Percentiles rank a stretch among this genome's conserved stretches.
These are phyloP conservation scores for Eptesicus fuscus DNA, from an alignment of 2,113 vertebrate species.

Conservation along the genomic window DNA sequence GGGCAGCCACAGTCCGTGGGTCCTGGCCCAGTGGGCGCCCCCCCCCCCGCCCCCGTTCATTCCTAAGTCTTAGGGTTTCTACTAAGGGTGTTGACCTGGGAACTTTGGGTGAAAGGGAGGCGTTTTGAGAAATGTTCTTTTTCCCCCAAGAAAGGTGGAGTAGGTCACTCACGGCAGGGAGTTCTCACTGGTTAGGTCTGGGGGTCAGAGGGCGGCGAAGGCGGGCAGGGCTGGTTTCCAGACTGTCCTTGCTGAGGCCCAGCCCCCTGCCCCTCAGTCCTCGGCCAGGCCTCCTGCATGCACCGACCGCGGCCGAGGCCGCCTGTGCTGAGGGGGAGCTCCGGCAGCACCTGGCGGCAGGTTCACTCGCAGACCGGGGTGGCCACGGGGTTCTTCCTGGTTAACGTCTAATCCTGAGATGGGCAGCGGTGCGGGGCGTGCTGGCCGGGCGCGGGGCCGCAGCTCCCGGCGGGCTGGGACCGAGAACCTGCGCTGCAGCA, in stretches of 20 bases:
- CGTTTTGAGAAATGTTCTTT: not conserved
- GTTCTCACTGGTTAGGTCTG: not conserved
- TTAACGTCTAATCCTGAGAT: not conserved
- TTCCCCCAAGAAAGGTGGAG: not conserved
- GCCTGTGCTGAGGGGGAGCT: not conserved
- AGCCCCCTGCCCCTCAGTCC: not conserved
- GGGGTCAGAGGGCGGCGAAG: accelerated
- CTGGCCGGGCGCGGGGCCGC: no score
- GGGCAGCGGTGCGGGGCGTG: no score
- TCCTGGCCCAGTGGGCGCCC: no score
- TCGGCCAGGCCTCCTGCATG: no score
- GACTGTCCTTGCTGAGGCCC: not conserved
- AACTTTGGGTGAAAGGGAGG: not conserved
- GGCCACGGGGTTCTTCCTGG: not conserved
- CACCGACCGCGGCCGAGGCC: not conserved
- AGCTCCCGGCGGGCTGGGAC: no score
- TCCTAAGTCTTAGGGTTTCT: not conserved
- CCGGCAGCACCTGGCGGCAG: not conserved
- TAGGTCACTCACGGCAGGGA: accelerated
- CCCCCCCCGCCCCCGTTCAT: accelerated
- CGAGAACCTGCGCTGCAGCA: not conserved
- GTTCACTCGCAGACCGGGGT: accelerated
- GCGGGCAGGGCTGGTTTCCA: accelerated
- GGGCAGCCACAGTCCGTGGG: not conserved
- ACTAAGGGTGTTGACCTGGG: not conserved